Evolutionary conservation across 2,797 vertebrate genomes (phyloP).

Genomic region (Neostethus bicornis): DNA sequence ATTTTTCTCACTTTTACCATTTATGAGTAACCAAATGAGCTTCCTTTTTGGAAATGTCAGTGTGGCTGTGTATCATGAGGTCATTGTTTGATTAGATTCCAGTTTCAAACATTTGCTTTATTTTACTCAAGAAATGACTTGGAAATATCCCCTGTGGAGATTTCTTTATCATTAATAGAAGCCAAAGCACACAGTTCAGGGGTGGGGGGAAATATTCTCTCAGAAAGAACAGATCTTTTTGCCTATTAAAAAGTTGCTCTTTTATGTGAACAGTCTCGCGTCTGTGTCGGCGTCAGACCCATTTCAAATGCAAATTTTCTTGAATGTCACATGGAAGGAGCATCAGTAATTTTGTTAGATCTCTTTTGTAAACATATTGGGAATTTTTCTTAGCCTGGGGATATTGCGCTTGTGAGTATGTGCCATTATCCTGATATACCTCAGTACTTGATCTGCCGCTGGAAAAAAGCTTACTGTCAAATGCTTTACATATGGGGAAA

Average conservation of each 20-base stretch:
- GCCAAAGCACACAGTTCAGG: slow-evolving; percentile 12
- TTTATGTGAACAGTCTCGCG: neutral
- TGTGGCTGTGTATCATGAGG: neutral
- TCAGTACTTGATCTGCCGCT: slow-evolving; percentile 3
- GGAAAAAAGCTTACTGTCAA: slow-evolving; percentile 29
- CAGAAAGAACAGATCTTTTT: neutral
- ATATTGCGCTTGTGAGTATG: neutral
- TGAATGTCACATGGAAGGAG: neutral
- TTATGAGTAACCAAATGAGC: neutral
- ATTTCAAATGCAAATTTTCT: slow-evolving; percentile 25
- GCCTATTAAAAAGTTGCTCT: neutral
- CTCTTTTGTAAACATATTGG: slow-evolving; percentile 12
- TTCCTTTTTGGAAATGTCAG: neutral
- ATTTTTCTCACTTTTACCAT: neutral
- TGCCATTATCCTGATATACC: neutral
- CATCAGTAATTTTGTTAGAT: neutral
- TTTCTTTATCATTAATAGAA: neutral
- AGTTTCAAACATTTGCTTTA: too few species aligned
- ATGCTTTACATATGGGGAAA: slow-evolving; percentile 47
- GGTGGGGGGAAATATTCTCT: too few species aligned
- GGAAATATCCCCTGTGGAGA: neutral
- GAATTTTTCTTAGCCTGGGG: slow-evolving; percentile 11
- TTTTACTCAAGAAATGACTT: too few species aligned
- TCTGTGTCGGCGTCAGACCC: neutral
- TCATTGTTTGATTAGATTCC: neutral